These are phyloP conservation scores for Anabacerthia variegaticeps DNA, from an alignment of 2,797 vertebrate species.

Conservation along the genomic window DNA sequence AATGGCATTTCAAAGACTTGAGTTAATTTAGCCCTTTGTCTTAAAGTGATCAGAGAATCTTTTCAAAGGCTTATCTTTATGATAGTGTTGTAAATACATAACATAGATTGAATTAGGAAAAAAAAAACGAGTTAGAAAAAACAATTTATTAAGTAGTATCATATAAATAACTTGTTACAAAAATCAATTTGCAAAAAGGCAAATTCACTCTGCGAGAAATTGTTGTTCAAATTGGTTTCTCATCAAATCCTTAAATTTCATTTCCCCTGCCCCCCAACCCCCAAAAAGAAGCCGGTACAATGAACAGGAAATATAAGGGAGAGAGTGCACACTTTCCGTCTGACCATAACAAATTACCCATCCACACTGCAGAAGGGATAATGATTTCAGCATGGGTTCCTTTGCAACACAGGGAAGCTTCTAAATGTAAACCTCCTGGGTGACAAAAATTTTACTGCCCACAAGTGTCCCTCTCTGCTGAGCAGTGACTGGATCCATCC, in stretches of 20 bases:
- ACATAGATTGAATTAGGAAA: slow-evolving; percentile 26
- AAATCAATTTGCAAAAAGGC: slow-evolving; percentile 96
- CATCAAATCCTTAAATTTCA: slow-evolving; percentile 69
- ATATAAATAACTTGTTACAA: slow-evolving; percentile 99
- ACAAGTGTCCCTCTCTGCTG: not conserved
- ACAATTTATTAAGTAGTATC: slow-evolving; percentile 89
- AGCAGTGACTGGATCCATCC: not conserved
- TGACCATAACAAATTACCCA: slow-evolving; percentile 59
- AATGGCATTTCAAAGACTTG: not conserved
- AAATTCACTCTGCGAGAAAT: slow-evolving; percentile 83
- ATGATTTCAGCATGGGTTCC: slow-evolving; percentile 39
- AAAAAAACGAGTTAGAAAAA: slow-evolving; percentile 74
- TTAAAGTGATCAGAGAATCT: not conserved
- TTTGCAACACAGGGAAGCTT: slow-evolving; percentile 48
- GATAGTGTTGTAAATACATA: not conserved
- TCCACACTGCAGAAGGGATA: slow-evolving; percentile 69
- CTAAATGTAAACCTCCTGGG: not conserved
- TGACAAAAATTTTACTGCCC: not conserved
- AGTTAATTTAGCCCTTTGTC: not conserved
- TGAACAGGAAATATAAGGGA: slow-evolving; percentile 65
- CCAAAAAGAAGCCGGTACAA: slow-evolving; percentile 78
- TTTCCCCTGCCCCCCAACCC: slow-evolving; percentile 22
- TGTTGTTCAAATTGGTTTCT: slow-evolving; percentile 75
- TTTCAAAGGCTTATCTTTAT: not conserved
- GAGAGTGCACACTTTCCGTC: slow-evolving; percentile 49